These are phyloP conservation scores for Ridgeia piscesae DNA, from an alignment of 1,140 invertebrate genomes.

Conservation along the genomic window DNA sequence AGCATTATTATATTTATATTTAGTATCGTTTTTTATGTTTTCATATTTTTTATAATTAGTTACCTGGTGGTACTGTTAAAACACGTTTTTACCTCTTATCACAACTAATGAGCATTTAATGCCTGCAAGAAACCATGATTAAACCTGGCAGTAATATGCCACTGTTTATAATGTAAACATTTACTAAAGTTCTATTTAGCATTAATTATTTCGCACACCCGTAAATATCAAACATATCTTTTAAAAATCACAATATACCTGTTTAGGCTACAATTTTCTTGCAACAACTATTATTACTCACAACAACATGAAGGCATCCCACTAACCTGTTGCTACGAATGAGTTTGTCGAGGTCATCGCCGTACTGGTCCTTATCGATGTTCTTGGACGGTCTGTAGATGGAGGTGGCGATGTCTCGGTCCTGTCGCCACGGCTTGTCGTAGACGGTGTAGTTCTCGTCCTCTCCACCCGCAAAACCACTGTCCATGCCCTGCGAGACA, in stretches of 20 bases:
- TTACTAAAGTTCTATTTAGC: background rate
- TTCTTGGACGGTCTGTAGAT: conserved; percentile 91
- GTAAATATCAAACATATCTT: background rate
- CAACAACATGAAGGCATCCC: background rate
- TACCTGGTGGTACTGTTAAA: background rate
- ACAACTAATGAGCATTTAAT: too few species aligned
- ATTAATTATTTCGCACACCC: too few species aligned
- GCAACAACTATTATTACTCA: background rate
- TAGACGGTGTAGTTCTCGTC: conserved; percentile 98
- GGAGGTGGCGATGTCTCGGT: conserved; percentile 79
- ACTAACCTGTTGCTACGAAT: conserved; percentile 81
- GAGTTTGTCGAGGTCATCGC: conserved; percentile 82
- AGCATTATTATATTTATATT: too few species aligned
- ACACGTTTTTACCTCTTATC: too few species aligned
- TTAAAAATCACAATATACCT: background rate
- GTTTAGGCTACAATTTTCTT: background rate
- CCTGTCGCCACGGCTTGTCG: conserved; percentile 75
- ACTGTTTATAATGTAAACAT: background rate
- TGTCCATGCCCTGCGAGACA: conserved; percentile 77
- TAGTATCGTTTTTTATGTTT: too few species aligned
- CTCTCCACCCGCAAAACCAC: conserved; percentile 82
- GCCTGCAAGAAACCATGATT: background rate
- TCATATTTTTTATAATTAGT: background rate
- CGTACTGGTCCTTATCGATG: conserved; percentile 87
- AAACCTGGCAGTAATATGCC: background rate